Conservation (phyloP, 2,797 vertebrate genomes). For the Danio aesculapii region DNA sequence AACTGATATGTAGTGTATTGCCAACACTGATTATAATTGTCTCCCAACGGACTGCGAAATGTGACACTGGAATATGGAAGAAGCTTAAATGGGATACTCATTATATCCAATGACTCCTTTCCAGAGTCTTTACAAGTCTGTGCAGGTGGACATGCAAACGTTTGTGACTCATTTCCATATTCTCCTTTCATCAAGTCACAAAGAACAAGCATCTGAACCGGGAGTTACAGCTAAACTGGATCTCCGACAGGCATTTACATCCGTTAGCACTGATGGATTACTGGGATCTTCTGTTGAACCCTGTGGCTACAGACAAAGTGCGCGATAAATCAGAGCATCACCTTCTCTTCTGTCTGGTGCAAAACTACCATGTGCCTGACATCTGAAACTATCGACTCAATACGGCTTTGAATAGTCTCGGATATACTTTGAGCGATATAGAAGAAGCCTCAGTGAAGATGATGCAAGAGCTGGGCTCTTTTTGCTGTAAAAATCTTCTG, state of each 20-base stretch:
- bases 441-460: too few species aligned
- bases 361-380: neutral
- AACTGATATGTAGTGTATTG: too few species aligned
- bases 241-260: constrained; percentile 54
- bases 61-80: constrained; percentile 16
- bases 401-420: neutral
- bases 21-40: constrained; percentile 34
- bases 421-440: too few species aligned
- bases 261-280: constrained; percentile 39
- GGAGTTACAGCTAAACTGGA: constrained; percentile 28
- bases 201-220: constrained; percentile 37
- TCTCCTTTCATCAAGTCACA: constrained; percentile 25
- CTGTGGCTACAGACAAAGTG: constrained; percentile 48
- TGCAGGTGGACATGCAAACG: constrained; percentile 31
- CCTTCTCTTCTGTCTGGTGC: neutral
- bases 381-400: constrained; percentile 6
- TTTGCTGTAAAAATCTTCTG: too few species aligned
- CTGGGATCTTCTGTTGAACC: constrained; percentile 58
- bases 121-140: constrained; percentile 27
- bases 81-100: neutral
- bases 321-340: constrained; percentile 36
- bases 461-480: too few species aligned
- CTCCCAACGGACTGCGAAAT: constrained; percentile 46
- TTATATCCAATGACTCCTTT: neutral
- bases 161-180: constrained; percentile 43